A percentile compares a stretch with the other conserved stretches of the same genome.
Evolutionary conservation across 2,888 invertebrate species (phyloP).

Genomic region (Aleiodes alternator): DNA sequence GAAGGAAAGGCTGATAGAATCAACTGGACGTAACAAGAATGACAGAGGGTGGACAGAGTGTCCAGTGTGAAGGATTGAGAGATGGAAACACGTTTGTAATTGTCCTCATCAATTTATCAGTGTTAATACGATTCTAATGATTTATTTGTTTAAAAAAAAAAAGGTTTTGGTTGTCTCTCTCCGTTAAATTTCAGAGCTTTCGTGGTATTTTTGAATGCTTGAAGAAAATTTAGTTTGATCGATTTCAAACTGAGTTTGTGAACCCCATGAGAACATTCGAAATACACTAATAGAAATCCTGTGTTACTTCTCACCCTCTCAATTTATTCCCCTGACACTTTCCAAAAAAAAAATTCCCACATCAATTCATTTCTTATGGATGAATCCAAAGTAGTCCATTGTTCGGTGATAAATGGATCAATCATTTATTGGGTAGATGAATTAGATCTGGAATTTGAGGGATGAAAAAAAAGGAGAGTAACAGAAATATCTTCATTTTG

Average conservation of each 20-base stretch:
- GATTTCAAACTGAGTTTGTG: too few relatives aligned
- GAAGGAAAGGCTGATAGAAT: constrained; percentile 31
- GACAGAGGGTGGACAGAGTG: constrained; percentile 21
- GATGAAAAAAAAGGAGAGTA: neutral
- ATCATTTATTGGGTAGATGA: constrained; percentile 10
- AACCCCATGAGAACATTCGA: constrained; percentile 22
- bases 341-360: constrained; percentile 28
- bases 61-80: neutral
- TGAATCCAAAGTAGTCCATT: constrained; percentile 50
- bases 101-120: constrained; percentile 20
- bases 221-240: too few relatives aligned
- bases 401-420: constrained; percentile 32
- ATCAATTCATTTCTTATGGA: constrained; percentile 48
- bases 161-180: too few relatives aligned
- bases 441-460: constrained; percentile 1
- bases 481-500: neutral
- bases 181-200: too few relatives aligned
- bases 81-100: constrained; percentile 2
- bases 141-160: too few relatives aligned
- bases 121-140: too few relatives aligned
- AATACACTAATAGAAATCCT: constrained; percentile 32
- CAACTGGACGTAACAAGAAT: constrained; percentile 26
- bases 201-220: too few relatives aligned
- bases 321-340: neutral
- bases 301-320: constrained; percentile 35